Conservation (phyloP, 1,140 invertebrate genomes). For the Branchinecta lindahli region DNA sequence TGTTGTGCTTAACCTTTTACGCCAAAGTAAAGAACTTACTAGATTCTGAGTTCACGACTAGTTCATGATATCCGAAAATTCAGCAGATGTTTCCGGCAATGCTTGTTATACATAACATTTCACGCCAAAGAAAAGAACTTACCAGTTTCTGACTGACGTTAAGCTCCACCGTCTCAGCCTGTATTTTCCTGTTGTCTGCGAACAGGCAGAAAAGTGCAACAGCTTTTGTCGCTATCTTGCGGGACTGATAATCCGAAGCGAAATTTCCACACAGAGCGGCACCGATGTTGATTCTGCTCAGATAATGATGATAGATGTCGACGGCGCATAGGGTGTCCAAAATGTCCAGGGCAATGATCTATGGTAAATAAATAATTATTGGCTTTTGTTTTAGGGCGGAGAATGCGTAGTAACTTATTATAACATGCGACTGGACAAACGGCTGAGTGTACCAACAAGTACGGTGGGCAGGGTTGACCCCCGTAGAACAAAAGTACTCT, state of each 20-base stretch:
- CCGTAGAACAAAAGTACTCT: no score
- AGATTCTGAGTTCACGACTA: no score
- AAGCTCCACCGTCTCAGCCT: neutral
- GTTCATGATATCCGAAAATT: no score
- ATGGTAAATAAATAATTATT: neutral
- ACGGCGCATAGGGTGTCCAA: neutral
- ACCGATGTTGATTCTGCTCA: neutral
- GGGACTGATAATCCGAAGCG: neutral
- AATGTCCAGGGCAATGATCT: neutral
- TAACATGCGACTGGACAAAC: no score
- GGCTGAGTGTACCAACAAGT: no score
- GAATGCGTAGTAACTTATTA: no score
- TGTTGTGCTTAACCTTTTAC: no score
- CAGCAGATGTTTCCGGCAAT: no score
- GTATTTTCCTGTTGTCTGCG: neutral
- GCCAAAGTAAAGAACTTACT: neutral
- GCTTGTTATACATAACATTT: no score
- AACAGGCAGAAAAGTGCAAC: neutral
- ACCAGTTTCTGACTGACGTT: neutral
- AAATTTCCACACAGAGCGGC: neutral
- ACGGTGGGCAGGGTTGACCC: no score
- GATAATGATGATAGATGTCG: constrained; percentile 1
- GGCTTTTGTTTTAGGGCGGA: no score
- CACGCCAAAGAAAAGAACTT: neutral
- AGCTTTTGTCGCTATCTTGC: neutral